A percentile compares a stretch with the other conserved stretches of the same genome.
phyloP scores from a whole-genome alignment of 37 sponge, comb jelly and placozoan genomes.

The Aplysina aerophoba region DNA sequence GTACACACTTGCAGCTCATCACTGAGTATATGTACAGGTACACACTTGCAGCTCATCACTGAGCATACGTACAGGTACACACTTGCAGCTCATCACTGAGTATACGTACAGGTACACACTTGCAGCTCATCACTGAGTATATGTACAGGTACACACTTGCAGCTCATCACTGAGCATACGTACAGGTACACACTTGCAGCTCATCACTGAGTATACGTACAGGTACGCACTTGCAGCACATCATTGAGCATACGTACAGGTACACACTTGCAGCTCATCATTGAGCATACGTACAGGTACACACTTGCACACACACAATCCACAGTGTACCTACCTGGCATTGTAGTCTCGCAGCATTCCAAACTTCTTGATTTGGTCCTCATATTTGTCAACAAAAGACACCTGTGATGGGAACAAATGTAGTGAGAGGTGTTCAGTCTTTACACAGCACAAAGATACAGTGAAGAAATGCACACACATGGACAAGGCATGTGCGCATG shows the following conservation, averaged over 20 bases:
- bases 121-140: not conserved
- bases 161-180: conserved; percentile 60
- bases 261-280: conserved; percentile 10
- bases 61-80: too few relatives aligned
- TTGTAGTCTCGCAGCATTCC: conserved; percentile 82
- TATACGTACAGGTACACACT: too few relatives aligned
- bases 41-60: too few relatives aligned
- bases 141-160: not conserved
- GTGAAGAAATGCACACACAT: too few relatives aligned
- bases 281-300: not conserved
- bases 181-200: not conserved
- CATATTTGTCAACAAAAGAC: conserved; percentile 69
- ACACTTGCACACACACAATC: not conserved
- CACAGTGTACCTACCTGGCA: conserved; percentile 76
- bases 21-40: too few relatives aligned
- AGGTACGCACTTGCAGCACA: conserved; percentile 16
- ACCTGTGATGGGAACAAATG: not conserved
- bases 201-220: too few relatives aligned
- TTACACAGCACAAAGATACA: too few relatives aligned
- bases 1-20: too few relatives aligned
- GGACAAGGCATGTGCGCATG: too few relatives aligned
- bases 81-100: too few relatives aligned
- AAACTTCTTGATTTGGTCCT: conserved; percentile 76
- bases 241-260: conserved; percentile 7
- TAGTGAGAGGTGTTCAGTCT: too few relatives aligned